Conservation (phyloP, 2,797 vertebrate genomes). For the Pangasius larnaudii region DNA sequence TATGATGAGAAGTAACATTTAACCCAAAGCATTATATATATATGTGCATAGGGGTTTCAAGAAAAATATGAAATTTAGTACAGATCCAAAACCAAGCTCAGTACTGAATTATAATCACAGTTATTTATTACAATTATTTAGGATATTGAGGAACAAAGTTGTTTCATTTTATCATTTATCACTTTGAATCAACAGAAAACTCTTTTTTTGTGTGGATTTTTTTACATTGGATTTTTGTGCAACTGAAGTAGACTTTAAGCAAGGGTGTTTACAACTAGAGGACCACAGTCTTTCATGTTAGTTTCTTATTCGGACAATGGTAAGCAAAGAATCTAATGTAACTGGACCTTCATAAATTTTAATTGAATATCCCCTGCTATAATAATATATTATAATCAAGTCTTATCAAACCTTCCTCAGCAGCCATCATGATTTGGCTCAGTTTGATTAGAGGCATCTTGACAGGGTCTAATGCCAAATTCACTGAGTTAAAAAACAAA, state of each 20-base stretch:
- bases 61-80: background rate
- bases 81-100: background rate
- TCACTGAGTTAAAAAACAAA: background rate
- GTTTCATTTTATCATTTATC: background rate
- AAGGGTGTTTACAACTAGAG: no score
- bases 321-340: background rate
- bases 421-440: background rate
- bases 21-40: slow-evolving; percentile 34
- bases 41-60: background rate
- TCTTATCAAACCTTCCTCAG: background rate
- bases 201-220: background rate
- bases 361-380: background rate
- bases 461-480: slow-evolving; percentile 11
- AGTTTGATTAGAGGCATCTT: background rate
- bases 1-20: slow-evolving; percentile 45
- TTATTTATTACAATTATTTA: slow-evolving; percentile 1
- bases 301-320: background rate
- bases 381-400: background rate
- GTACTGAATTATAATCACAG: background rate
- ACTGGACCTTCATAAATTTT: background rate
- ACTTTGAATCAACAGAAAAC: background rate
- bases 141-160: background rate
- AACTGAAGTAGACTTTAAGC: background rate
- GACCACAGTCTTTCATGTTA: background rate
- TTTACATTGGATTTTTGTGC: background rate